Percentiles rank a stretch among this genome's conserved stretches.
These are phyloP conservation scores for Gila orcuttii DNA, from an alignment of 2,113 vertebrate genomes.

Conservation along the genomic window DNA sequence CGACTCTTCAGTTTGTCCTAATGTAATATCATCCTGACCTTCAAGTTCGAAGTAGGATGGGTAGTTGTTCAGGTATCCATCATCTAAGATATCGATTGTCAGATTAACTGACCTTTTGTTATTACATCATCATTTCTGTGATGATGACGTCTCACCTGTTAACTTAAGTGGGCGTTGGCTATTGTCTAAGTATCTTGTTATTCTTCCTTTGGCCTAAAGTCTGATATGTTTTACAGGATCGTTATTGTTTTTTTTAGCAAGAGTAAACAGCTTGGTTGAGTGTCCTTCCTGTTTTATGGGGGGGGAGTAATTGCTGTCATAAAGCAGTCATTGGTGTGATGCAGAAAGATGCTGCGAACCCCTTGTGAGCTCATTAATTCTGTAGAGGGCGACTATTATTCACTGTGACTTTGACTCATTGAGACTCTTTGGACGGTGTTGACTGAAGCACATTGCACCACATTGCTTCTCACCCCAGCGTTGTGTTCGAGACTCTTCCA, in stretches of 20 bases:
- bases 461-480: neutral
- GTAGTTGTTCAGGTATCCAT: neutral
- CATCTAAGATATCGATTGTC: neutral
- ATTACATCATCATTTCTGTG: neutral
- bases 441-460: neutral
- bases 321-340: constrained; percentile 62
- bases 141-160: neutral
- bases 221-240: constrained; percentile 41
- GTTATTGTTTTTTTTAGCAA: constrained; percentile 62
- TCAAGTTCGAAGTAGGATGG: neutral
- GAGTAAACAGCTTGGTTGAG: constrained; percentile 59
- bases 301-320: constrained; percentile 58
- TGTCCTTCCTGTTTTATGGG: constrained; percentile 63
- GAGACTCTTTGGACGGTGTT: neutral
- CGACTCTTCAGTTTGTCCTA: neutral
- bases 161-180: neutral
- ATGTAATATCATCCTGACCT: neutral
- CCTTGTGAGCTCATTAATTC: neutral
- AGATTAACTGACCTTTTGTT: neutral
- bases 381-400: constrained; percentile 44
- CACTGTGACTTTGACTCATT: neutral
- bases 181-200: neutral
- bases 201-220: neutral
- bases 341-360: constrained; percentile 43
- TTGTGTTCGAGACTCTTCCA: constrained; percentile 50